Conservation (phyloP, 2,888 invertebrate species). For the Andrena dorsata region DNA sequence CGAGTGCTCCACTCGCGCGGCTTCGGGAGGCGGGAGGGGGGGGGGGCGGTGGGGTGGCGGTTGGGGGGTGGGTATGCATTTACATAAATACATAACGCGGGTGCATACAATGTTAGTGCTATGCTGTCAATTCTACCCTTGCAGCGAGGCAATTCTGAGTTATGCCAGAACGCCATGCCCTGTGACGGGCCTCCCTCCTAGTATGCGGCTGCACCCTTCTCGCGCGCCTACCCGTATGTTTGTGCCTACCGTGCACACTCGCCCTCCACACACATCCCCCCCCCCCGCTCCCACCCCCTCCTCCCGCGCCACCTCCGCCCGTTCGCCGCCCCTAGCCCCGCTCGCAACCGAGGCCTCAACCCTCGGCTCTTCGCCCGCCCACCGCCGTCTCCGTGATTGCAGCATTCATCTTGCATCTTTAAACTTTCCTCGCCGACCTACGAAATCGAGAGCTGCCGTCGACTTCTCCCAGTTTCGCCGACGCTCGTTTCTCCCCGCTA, state of each 20-base stretch:
- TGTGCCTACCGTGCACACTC: constrained; percentile 48
- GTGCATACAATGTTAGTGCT: constrained; percentile 85
- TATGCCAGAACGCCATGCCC: constrained; percentile 83
- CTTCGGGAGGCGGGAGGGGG: constrained; percentile 72
- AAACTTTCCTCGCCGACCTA: constrained; percentile 17
- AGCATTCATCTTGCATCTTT: constrained; percentile 54
- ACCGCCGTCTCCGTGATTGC: constrained; percentile 48
- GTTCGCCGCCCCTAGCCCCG: not conserved
- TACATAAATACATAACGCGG: constrained; percentile 85
- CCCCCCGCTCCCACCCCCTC: constrained; percentile 4
- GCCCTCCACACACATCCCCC: not conserved
- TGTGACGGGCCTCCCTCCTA: constrained; percentile 73
- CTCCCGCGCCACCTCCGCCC: not conserved
- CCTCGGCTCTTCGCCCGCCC: constrained; percentile 1
- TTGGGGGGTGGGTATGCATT: constrained; percentile 79
- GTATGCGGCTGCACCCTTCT: constrained; percentile 65
- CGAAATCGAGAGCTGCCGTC: not conserved
- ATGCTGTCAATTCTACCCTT: constrained; percentile 85
- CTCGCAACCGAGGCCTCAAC: not conserved
- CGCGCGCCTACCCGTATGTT: constrained; percentile 63
- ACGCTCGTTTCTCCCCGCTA: not conserved
- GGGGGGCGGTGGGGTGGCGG: too few species aligned
- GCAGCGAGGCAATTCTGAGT: constrained; percentile 84
- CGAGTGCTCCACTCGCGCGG: constrained; percentile 58
- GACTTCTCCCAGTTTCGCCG: not conserved